phyloP scores from a whole-genome alignment of 2,888 invertebrate genomes.

The Tryphoninae sp. region DNA sequence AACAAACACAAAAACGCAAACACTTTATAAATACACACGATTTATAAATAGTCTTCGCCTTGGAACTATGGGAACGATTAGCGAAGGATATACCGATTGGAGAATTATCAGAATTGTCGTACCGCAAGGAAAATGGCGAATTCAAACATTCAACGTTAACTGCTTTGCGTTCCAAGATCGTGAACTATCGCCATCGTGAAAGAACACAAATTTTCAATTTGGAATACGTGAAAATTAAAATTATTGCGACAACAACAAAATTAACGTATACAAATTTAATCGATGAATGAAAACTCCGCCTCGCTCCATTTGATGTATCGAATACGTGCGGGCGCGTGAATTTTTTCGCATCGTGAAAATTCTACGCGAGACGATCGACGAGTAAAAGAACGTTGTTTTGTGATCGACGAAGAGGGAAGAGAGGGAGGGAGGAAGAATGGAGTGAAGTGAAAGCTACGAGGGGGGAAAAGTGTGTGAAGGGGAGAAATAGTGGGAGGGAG shows the following conservation, averaged over 20 bases:
- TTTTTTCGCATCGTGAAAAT: conserved; percentile 32
- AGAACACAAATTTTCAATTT: neutral
- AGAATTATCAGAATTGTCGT: conserved; percentile 38
- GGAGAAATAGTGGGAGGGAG: conserved; percentile 22
- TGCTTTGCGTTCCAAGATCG: conserved; percentile 21
- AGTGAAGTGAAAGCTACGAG: no score
- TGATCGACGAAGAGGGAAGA: conserved; percentile 6
- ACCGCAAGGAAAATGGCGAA: conserved; percentile 32
- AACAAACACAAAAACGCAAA: neutral
- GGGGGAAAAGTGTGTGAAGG: no score
- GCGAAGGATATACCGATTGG: conserved; percentile 50
- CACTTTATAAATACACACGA: neutral
- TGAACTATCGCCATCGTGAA: conserved; percentile 21
- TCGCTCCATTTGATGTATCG: conserved; percentile 59
- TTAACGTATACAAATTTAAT: conserved; percentile 1
- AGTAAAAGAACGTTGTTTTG: neutral
- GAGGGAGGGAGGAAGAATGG: neutral
- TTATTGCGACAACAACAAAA: neutral
- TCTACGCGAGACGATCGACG: conserved; percentile 23
- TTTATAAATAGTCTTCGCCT: conserved; percentile 44
- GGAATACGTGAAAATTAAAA: neutral
- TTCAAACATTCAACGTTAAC: neutral
- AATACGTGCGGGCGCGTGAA: conserved; percentile 46
- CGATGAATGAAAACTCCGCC: conserved; percentile 46
- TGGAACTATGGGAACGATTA: conserved; percentile 36